Conservation (phyloP, 2,113 vertebrate genomes). For the Empidonax alnorum region DNA sequence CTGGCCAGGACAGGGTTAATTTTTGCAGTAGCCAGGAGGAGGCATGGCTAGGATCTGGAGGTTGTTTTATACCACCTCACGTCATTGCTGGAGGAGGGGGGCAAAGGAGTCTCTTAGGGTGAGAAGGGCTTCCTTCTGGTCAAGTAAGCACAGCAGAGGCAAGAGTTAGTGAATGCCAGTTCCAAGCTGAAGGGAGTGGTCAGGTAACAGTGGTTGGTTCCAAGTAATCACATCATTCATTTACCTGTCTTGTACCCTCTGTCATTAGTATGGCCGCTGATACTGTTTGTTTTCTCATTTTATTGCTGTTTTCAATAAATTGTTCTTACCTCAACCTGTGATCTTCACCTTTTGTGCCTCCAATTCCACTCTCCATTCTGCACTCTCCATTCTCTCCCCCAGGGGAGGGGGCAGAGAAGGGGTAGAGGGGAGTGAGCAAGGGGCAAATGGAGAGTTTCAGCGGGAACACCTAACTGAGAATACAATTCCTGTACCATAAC, state of each 20-base stretch:
- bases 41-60: not conserved
- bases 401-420: not conserved
- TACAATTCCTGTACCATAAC: not conserved
- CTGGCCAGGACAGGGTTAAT: not conserved
- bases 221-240: not conserved
- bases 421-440: not conserved
- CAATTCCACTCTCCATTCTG: not conserved
- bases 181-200: not conserved
- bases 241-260: not conserved
- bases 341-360: not conserved
- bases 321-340: not conserved
- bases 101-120: not conserved
- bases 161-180: not conserved
- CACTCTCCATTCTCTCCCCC: not conserved
- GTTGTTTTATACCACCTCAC: not conserved
- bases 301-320: not conserved
- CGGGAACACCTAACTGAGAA: not conserved
- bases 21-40: not conserved
- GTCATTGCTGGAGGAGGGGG: not conserved
- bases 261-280: not conserved
- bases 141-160: not conserved
- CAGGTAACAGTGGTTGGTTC: not conserved
- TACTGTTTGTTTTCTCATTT: not conserved
- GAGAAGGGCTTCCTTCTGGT: not conserved
- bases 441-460: not conserved